Percentiles rank a stretch among this genome's conserved stretches.
These are phyloP conservation scores for Ctenopoma multispine DNA, from an alignment of 2,797 vertebrate genomes.

Conservation along the genomic window DNA sequence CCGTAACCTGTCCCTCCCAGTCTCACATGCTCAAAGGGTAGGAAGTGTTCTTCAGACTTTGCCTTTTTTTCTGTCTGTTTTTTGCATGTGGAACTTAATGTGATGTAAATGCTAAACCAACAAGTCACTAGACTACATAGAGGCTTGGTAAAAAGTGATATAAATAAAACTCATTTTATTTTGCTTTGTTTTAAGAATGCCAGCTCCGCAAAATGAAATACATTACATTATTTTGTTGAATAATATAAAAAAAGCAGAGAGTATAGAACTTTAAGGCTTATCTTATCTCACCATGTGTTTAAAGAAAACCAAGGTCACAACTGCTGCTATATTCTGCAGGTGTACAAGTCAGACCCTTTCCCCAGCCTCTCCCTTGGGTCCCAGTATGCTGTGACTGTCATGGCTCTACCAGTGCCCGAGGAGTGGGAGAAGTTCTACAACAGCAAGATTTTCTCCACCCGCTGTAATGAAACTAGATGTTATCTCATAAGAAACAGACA, in stretches of 20 bases:
- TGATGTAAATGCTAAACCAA: too few species aligned
- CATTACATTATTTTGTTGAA: too few species aligned
- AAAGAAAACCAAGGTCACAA: constrained; percentile 4
- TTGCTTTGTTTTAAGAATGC: too few species aligned
- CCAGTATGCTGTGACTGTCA: constrained; percentile 81
- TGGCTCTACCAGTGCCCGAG: constrained; percentile 85
- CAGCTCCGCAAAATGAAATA: too few species aligned
- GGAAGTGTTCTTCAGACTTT: not conserved
- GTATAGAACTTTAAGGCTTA: not conserved
- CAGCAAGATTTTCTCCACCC: constrained; percentile 78
- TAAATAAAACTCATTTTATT: too few species aligned
- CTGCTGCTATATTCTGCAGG: constrained; percentile 56
- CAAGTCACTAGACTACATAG: too few species aligned
- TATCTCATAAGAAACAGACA: not conserved
- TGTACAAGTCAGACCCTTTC: constrained; percentile 84
- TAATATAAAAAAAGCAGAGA: too few species aligned
- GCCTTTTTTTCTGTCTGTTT: not conserved
- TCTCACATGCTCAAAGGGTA: constrained; percentile 76
- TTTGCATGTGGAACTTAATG: too few species aligned
- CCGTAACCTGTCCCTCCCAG: constrained; percentile 76
- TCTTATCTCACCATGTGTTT: constrained; percentile 1
- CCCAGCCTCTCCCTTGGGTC: constrained; percentile 73
- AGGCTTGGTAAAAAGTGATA: too few species aligned
- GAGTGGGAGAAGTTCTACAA: constrained; percentile 78
- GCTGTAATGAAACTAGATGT: constrained; percentile 68